Evolutionary conservation across 2,888 invertebrate species (phyloP).

Genomic region (Piscicola geometra): DNA sequence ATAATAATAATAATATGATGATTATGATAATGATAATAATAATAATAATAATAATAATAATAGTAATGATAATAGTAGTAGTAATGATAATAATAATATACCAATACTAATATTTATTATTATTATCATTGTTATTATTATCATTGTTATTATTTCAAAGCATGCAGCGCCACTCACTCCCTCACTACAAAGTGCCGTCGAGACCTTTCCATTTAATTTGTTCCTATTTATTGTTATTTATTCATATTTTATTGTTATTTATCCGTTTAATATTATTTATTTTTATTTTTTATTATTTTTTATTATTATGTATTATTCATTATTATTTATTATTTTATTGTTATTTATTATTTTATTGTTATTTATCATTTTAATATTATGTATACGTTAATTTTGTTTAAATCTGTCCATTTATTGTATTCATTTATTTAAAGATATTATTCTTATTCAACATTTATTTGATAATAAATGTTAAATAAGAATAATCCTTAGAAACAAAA

Average conservation of each 20-base stretch:
- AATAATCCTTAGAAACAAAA: too few relatives aligned
- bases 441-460: too few relatives aligned
- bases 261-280: neutral
- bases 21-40: too few relatives aligned
- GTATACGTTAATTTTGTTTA: neutral
- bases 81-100: conserved; percentile 35
- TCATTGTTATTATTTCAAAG: neutral
- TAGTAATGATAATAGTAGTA: conserved; percentile 36
- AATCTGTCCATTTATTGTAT: too few relatives aligned
- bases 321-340: neutral
- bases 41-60: conserved; percentile 34
- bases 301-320: neutral
- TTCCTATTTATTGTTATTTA: neutral
- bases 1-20: too few relatives aligned
- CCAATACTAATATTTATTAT: neutral
- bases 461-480: too few relatives aligned
- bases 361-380: neutral
- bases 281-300: neutral
- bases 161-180: neutral
- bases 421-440: too few relatives aligned
- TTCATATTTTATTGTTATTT: neutral
- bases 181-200: too few relatives aligned
- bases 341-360: neutral
- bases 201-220: neutral
- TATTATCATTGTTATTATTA: neutral